Conservation (phyloP, 2,888 invertebrate species). For the Melanostoma scalare region DNA sequence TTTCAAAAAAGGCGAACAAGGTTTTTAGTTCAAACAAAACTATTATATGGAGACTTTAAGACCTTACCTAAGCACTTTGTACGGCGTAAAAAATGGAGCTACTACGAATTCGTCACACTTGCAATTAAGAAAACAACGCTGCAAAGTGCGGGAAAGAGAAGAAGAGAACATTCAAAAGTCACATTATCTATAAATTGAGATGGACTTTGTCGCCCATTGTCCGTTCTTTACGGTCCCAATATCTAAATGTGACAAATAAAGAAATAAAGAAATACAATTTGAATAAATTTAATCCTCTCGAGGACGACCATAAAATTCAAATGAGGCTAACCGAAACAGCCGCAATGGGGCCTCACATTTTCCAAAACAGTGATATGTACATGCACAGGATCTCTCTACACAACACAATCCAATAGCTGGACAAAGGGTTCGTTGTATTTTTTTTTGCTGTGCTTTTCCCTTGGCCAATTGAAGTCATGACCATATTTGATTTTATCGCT, state of each 20-base stretch:
- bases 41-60: too few relatives aligned
- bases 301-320: conserved; percentile 64
- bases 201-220: conserved; percentile 34
- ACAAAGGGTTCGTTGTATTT: conserved; percentile 7
- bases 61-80: too few relatives aligned
- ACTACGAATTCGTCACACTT: too few relatives aligned
- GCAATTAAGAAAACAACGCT: too few relatives aligned
- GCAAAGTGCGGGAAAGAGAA: conserved; percentile 10
- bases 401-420: neutral
- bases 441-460: neutral
- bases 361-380: conserved; percentile 13
- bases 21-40: too few relatives aligned
- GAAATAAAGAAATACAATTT: conserved; percentile 64
- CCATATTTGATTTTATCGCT: conserved; percentile 70
- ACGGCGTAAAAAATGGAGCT: too few relatives aligned
- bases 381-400: neutral
- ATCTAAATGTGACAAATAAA: conserved; percentile 67
- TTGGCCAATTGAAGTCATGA: conserved; percentile 62
- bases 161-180: conserved; percentile 10
- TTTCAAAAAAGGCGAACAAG: too few relatives aligned
- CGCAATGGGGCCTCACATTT: conserved; percentile 68
- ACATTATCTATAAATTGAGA: conserved; percentile 42
- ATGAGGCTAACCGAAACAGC: conserved; percentile 73
- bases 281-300: conserved; percentile 55
- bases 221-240: conserved; percentile 30